Percentiles rank a stretch among this genome's conserved stretches.
These are phyloP conservation scores for Sepioteuthis lessoniana DNA, from an alignment of 2,888 invertebrate genomes.

Conservation along the genomic window DNA sequence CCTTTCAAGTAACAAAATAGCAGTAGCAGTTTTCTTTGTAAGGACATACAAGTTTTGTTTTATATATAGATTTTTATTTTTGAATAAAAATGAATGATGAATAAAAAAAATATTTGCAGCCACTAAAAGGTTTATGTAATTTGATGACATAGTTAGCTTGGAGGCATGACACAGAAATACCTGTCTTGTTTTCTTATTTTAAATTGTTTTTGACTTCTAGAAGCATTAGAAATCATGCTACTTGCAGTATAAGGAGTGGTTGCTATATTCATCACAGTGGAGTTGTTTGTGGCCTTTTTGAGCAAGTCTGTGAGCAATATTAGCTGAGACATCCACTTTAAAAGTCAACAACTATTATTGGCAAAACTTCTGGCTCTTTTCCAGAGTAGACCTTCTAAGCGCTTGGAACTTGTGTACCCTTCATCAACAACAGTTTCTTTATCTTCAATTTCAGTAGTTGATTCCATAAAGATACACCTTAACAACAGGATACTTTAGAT, in stretches of 20 bases:
- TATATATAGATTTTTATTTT: too few species aligned
- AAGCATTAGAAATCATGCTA: background rate
- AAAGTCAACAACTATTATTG: conserved; percentile 14
- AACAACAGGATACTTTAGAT: background rate
- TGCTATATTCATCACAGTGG: background rate
- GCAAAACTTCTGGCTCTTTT: conserved; percentile 9
- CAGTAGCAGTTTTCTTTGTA: too few species aligned
- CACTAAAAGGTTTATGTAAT: background rate
- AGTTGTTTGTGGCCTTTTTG: background rate
- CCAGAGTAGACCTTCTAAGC: background rate
- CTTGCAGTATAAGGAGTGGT: background rate
- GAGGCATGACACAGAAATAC: background rate
- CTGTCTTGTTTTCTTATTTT: background rate
- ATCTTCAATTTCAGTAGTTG: background rate
- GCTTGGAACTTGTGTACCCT: background rate
- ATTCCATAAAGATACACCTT: background rate
- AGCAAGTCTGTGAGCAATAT: background rate
- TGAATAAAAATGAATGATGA: too few species aligned
- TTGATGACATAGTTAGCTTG: background rate
- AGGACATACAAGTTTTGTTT: too few species aligned
- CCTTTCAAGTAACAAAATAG: too few species aligned
- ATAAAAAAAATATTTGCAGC: too few species aligned
- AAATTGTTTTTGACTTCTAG: background rate
- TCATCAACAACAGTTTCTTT: background rate
- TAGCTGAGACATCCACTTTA: background rate